Base-by-base conservation (phyloP, 1,140 invertebrate species). In the Ips typographus region DNA sequence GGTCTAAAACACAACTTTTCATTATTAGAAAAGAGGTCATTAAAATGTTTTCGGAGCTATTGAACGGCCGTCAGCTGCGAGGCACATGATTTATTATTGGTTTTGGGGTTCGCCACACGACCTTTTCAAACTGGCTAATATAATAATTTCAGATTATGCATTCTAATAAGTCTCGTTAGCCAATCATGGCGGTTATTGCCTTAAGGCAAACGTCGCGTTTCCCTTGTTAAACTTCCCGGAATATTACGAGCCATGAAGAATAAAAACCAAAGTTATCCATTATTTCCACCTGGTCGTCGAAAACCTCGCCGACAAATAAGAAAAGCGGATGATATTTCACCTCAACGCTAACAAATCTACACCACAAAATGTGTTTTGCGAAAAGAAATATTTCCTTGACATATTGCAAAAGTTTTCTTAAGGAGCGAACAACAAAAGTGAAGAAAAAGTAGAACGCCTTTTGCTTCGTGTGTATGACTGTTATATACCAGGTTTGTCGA, bases 341-440 rank as follows among this genome's bases (percentile, higher is more conserved):
- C 37, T 36, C n/a, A 52, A 22, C 43, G 37, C n/a, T 65, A 65
- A 37, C 63, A 65, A 65, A 65, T 65, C 51, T 62, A 52, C 52
- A 56, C 57, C 8, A 63, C 44, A 56, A 65, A 65, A 65, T 65
- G 52, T 65, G 64, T 58, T 66, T 66, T 57, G 41, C 64, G 41
- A 47, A 49, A 66, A 66, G 64, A 66, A 66, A 66, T 66, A 66
- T 66, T 58, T 66, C 42, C 64, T 39, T 66, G 64, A 66, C 55
- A 66, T 66, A 66, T 66, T 57, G 52, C 51, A 8, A 52, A 66
- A 66, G 64, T 66, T 66, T 66, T 64, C 36, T 39, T 40, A 53
- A 59, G 61, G 39, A 40, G 49, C 61, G 53, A 64, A 64, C 49
- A 64, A 52, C 47, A 53, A 53, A 52, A 64, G 49, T 52, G 47